These are phyloP conservation scores for Ceratoteleas bidentatus DNA, from an alignment of 1,140 invertebrate genomes.

Conservation along the genomic window DNA sequence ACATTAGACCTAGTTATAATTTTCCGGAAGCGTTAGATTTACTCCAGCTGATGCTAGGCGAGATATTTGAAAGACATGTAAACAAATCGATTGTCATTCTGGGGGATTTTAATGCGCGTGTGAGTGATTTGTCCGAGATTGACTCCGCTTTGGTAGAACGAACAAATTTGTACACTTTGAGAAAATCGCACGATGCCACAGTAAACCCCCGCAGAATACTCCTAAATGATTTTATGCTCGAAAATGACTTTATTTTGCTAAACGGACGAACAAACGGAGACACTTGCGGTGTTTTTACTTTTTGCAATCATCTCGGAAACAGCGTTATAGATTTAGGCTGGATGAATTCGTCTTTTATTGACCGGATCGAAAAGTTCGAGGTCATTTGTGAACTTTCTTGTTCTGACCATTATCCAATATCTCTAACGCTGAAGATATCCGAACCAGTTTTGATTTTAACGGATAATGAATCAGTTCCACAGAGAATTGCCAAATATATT, in stretches of 20 bases:
- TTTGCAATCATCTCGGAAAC: not conserved
- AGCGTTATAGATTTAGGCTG: not conserved
- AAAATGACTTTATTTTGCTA: not conserved
- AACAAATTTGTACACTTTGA: not conserved
- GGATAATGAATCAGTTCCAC: no score
- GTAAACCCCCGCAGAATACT: not conserved
- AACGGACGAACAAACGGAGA: not conserved
- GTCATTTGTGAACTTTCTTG: not conserved
- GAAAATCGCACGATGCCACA: not conserved
- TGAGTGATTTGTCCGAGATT: not conserved
- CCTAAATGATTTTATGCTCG: no score
- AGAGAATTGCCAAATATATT: no score
- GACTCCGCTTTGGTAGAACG: not conserved
- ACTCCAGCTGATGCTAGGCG: not conserved
- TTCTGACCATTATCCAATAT: slow-evolving; percentile 2
- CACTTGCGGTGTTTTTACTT: not conserved
- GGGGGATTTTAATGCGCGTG: not conserved
- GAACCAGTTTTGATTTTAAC: no score
- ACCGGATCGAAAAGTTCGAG: not conserved
- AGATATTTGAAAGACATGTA: not conserved
- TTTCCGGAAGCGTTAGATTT: not conserved
- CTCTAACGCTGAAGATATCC: not conserved
- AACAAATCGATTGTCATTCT: slow-evolving; percentile 1
- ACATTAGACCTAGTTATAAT: not conserved
- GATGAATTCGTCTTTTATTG: not conserved